A percentile compares a stretch with the other conserved stretches of the same genome.
phyloP scores from a whole-genome alignment of 1,140 invertebrate genomes.

The Megalopta genalis region DNA sequence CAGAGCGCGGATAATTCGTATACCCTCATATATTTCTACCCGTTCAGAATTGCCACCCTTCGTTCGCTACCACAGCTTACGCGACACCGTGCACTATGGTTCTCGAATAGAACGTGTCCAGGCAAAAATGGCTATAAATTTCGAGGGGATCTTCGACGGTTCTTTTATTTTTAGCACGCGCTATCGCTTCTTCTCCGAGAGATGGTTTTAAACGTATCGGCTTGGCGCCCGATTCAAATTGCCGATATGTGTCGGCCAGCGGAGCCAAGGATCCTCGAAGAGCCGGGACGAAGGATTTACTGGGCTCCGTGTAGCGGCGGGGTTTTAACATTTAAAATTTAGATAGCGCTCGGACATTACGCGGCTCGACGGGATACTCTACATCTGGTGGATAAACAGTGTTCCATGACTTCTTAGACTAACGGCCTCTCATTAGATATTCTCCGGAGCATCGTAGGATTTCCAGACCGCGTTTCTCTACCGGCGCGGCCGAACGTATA shows the following conservation, averaged over 20 bases:
- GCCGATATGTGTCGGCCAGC: conserved; percentile 16
- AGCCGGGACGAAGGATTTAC: conserved; percentile 18
- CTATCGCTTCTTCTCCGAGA: conserved; percentile 26
- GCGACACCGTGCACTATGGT: neutral
- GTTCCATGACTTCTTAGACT: conserved; percentile 15
- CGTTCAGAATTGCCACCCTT: neutral
- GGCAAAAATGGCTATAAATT: conserved; percentile 38
- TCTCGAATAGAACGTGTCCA: conserved; percentile 14
- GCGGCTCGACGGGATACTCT: conserved; percentile 26
- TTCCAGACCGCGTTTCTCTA: conserved; percentile 31
- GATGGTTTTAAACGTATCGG: conserved; percentile 25
- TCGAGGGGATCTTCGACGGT: conserved; percentile 19
- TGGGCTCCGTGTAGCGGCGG: conserved; percentile 5
- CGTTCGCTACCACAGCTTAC: neutral
- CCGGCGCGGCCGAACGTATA: conserved; percentile 1
- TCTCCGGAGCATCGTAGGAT: conserved; percentile 44
- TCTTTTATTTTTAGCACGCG: conserved; percentile 13
- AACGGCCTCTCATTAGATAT: conserved; percentile 51
- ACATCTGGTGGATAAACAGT: conserved; percentile 44
- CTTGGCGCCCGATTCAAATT: conserved; percentile 15
- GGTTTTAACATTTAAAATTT: conserved; percentile 60
- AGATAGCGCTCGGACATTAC: conserved; percentile 52
- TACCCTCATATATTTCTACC: too few species aligned
- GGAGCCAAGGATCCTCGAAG: neutral
- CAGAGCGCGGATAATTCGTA: too few species aligned